Percentiles rank a stretch among this genome's conserved stretches.
phyloP scores from a whole-genome alignment of 2,113 vertebrate species.

The Sciurus niger region DNA sequence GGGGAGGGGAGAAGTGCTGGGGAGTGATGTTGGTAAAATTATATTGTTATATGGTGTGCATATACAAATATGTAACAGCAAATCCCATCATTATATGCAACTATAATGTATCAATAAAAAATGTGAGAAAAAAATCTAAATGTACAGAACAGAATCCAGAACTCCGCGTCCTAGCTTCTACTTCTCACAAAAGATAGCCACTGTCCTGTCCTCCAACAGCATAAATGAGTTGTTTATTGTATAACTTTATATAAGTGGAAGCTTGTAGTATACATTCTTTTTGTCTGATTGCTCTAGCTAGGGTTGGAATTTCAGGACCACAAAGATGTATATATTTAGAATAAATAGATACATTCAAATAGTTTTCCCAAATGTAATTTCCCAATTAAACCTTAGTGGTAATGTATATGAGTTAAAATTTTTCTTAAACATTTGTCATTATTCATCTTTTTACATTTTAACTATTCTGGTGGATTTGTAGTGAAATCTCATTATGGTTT shows the following conservation, averaged over 20 bases:
- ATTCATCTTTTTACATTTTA: background rate
- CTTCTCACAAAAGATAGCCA: background rate
- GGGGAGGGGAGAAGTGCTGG: too few species aligned
- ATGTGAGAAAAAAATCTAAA: background rate
- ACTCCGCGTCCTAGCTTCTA: fast-evolving
- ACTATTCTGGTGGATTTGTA: too few species aligned
- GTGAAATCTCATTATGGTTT: too few species aligned
- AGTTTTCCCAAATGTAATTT: background rate
- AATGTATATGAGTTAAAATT: too few species aligned
- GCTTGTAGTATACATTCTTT: background rate
- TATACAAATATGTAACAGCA: too few species aligned
- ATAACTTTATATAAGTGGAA: background rate
- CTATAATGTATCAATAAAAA: too few species aligned
- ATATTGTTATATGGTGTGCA: too few species aligned
- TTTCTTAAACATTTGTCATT: background rate
- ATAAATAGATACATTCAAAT: background rate
- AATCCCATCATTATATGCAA: too few species aligned
- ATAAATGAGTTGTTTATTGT: background rate
- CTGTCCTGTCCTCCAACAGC: background rate
- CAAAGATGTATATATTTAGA: background rate
- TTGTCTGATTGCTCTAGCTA: too few species aligned
- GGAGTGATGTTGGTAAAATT: too few species aligned
- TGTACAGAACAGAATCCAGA: background rate
- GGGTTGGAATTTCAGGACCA: background rate
- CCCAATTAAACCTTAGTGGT: background rate